A percentile compares a stretch with the other conserved stretches of the same genome.
These are phyloP conservation scores for Pyrocephalus nanus DNA, from an alignment of 2,797 vertebrate species.

Conservation along the genomic window DNA sequence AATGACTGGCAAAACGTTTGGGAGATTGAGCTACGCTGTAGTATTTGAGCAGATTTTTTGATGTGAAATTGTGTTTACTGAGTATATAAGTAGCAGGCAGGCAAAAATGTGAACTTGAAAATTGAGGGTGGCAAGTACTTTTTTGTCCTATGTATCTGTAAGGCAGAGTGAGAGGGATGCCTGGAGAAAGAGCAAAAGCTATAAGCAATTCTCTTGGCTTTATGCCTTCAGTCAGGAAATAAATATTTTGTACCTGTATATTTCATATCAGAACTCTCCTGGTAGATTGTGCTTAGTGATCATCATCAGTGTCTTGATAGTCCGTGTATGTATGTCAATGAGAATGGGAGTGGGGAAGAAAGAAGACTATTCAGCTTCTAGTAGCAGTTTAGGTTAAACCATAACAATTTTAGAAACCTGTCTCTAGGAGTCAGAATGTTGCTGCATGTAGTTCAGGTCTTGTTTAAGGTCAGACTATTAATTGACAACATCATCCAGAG, in stretches of 20 bases:
- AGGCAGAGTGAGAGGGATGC: not conserved
- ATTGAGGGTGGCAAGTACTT: not conserved
- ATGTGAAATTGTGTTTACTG: not conserved
- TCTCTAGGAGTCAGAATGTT: not conserved
- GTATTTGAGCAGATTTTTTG: not conserved
- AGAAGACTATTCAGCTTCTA: not conserved
- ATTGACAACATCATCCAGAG: not conserved
- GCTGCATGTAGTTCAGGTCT: not conserved
- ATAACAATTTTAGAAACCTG: not conserved
- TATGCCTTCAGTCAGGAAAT: not conserved
- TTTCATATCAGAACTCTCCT: not conserved
- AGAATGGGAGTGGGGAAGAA: not conserved
- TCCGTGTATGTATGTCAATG: not conserved
- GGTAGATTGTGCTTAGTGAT: not conserved
- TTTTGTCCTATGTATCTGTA: not conserved
- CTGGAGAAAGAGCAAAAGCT: not conserved
- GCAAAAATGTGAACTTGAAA: not conserved
- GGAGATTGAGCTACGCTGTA: not conserved
- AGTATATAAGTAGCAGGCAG: not conserved
- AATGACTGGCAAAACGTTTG: not conserved
- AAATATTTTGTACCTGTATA: not conserved
- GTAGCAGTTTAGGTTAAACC: not conserved
- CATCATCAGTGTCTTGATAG: not conserved
- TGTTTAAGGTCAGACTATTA: not conserved
- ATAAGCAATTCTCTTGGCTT: not conserved